These are phyloP conservation scores for Metallyticus violacea DNA, from an alignment of 2,888 invertebrate genomes.

Conservation along the genomic window DNA sequence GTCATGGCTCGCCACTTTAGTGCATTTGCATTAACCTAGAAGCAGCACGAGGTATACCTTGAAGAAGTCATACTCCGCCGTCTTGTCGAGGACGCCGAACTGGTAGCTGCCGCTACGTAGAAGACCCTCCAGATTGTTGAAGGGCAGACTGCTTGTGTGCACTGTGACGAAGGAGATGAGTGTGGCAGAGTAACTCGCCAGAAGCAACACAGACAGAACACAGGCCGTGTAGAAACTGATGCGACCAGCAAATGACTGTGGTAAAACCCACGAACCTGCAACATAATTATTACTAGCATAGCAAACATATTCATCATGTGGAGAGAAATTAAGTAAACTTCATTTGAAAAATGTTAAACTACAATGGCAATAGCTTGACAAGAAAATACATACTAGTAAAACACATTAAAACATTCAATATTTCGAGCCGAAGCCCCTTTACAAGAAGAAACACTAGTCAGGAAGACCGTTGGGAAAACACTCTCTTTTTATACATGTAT, in stretches of 20 bases:
- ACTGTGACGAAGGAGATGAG: constrained; percentile 39
- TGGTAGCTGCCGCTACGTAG: constrained; percentile 38
- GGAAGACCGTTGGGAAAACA: too few species aligned
- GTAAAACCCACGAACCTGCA: not conserved
- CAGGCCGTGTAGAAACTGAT: constrained; percentile 40
- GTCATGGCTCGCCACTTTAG: too few species aligned
- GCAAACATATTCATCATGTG: not conserved
- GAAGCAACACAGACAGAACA: constrained; percentile 37
- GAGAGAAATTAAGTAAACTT: too few species aligned
- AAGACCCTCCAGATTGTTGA: constrained; percentile 39
- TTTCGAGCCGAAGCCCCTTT: too few species aligned
- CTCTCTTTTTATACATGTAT: too few species aligned
- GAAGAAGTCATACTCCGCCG: not conserved
- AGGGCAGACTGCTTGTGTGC: constrained; percentile 36
- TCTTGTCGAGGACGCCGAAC: constrained; percentile 31
- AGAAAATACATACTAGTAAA: too few species aligned
- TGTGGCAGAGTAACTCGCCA: constrained; percentile 41
- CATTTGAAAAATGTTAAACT: too few species aligned
- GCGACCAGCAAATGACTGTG: constrained; percentile 33
- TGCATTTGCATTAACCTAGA: too few species aligned
- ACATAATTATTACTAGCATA: not conserved
- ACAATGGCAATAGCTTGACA: too few species aligned
- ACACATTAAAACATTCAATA: too few species aligned
- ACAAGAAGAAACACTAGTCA: too few species aligned
- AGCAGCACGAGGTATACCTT: too few species aligned